Evolutionary conservation across 2,888 invertebrate species (phyloP), one percentile per base, ranked within the genome.

Genomic region (Aphodius granarius): DNA sequence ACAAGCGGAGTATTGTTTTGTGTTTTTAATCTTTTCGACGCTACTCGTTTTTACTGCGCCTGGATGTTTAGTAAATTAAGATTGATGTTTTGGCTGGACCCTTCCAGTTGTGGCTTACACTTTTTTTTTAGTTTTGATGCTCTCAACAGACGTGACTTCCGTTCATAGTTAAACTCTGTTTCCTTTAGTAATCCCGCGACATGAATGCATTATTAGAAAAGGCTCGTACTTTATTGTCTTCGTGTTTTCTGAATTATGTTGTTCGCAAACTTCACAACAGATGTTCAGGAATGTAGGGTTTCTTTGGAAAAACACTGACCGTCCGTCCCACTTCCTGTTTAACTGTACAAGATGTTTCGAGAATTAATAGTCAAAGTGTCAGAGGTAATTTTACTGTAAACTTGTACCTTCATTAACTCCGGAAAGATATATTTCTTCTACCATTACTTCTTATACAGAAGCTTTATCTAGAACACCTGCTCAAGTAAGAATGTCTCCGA

Each of bases 141-240:
- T 81, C 79, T 78, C 75, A 77, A 80, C 83, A 83, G 82, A 83
- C 83, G 78, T 76, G 78, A 83, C 82, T 83, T 83, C 83, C 83
- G 81, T 81, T 81, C 78, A 76, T 79, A 74, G 79, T 80, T 78
- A 83, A 85, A 84, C 84, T 83, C 81, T 81, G 82, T 83, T 86
- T 86, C 85, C 86, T 86, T 83, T 43, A 43, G 9, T 43, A 43
- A 3, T 3, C 6, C 43, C 13, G 43, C 13, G 43, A 6, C 13
- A 43, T 13, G 43, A 43, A 43, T 43, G 4, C 43, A 43, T 43
- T 6, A 43, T 43, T 43, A 43, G 43, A 13, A 43, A 43, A 6
- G 13, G 43, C 9, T 13, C 6, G 43, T 5, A 43, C 43, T 43
- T 3, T 43, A 13, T 43, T 13, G 43, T 43, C 6, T 43, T 43